Evolutionary conservation across 2,797 vertebrate genomes (phyloP).

Genomic region (Nothura maculosa): DNA sequence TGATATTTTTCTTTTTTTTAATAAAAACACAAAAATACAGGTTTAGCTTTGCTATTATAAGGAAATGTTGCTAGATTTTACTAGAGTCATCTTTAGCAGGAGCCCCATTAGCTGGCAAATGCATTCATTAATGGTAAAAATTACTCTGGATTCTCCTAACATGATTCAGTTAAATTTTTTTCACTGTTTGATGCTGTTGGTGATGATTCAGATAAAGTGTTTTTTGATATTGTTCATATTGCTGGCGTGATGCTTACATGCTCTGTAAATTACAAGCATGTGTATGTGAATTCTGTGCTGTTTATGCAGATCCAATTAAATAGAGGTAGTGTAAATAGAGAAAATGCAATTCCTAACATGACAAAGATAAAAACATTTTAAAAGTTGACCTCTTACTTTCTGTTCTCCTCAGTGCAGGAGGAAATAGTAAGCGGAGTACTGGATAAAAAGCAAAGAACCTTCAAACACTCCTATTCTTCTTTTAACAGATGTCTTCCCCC

Average conservation of each 20-base stretch:
- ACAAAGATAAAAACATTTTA: neutral
- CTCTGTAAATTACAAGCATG: neutral
- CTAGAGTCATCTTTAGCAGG: neutral
- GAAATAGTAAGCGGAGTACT: neutral
- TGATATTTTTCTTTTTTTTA: neutral
- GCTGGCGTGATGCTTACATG: neutral
- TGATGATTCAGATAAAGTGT: neutral
- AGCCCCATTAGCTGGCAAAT: neutral
- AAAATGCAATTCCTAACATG: neutral
- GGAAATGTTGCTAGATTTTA: neutral
- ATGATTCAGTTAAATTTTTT: neutral
- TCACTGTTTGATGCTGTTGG: neutral
- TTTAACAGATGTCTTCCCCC: conserved; percentile 4
- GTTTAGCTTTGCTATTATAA: neutral
- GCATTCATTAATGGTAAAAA: neutral
- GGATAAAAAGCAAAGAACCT: neutral
- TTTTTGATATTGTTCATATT: neutral
- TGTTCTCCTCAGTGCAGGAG: neutral
- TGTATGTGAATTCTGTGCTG: neutral
- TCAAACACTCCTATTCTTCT: neutral
- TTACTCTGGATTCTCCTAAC: neutral
- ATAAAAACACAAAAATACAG: neutral
- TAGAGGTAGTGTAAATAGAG: neutral
- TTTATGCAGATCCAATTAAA: neutral
- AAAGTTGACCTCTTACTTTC: neutral